Percentiles rank a stretch among this genome's conserved stretches.
Conservation (phyloP, 2,888 invertebrate species). For the Boloria selene region DNA sequence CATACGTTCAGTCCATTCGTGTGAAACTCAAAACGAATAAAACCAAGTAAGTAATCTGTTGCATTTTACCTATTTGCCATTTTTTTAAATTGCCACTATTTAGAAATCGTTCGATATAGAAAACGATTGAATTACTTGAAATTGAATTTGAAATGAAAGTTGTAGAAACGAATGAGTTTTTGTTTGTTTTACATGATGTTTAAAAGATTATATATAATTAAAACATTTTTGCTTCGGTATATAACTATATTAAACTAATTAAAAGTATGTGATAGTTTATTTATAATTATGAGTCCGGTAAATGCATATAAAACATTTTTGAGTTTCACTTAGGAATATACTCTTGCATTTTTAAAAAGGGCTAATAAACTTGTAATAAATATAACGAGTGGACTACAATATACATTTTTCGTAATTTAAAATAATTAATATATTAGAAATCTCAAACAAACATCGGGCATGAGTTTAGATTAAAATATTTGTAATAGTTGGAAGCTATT, state of each 20-base stretch:
- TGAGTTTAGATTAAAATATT: conserved; percentile 65
- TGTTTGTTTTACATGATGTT: too few relatives aligned
- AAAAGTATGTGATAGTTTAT: too few relatives aligned
- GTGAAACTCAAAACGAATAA: conserved; percentile 33
- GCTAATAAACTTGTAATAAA: too few relatives aligned
- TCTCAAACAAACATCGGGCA: neutral
- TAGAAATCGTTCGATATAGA: conserved; percentile 10
- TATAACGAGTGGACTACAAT: too few relatives aligned
- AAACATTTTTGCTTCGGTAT: too few relatives aligned
- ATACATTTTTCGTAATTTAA: neutral
- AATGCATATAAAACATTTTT: too few relatives aligned
- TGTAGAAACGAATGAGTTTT: neutral
- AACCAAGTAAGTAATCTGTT: conserved; percentile 38
- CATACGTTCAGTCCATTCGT: conserved; percentile 42
- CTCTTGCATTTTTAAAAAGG: too few relatives aligned
- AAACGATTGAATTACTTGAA: neutral
- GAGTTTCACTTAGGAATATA: too few relatives aligned
- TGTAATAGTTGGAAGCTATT: conserved; percentile 63
- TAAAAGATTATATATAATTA: too few relatives aligned
- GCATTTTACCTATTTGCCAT: conserved; percentile 30
- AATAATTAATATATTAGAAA: neutral
- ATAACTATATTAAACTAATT: too few relatives aligned
- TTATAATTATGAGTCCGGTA: too few relatives aligned
- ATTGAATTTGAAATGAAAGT: conserved; percentile 10
- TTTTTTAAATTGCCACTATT: conserved; percentile 17